A percentile compares a stretch with the other conserved stretches of the same genome.
These are phyloP conservation scores for Dimorphilus gyrociliatus DNA, from an alignment of 2,888 invertebrate genomes.

Conservation along the genomic window DNA sequence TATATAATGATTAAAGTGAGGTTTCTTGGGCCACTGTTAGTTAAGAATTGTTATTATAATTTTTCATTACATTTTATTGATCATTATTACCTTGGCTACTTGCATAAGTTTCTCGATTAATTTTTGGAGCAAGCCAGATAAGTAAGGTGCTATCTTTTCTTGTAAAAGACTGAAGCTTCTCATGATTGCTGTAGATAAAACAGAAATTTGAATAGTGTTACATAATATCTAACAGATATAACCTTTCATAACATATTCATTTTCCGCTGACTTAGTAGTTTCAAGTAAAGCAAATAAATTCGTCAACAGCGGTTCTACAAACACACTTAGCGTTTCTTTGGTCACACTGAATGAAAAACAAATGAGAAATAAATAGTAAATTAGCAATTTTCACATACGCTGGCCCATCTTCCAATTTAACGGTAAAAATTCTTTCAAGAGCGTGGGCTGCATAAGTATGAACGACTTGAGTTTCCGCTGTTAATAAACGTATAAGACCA, in stretches of 20 bases:
- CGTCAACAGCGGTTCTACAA: slow-evolving; percentile 47
- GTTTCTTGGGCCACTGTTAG: slow-evolving; percentile 67
- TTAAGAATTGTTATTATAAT: background rate
- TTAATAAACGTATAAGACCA: slow-evolving; percentile 57
- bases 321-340: slow-evolving; percentile 17
- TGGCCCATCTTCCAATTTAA: too few species aligned
- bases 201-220: slow-evolving; percentile 3
- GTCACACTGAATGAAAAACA: slow-evolving; percentile 16
- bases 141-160: slow-evolving; percentile 58
- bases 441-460: slow-evolving; percentile 87
- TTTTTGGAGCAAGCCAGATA: slow-evolving; percentile 63
- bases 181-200: slow-evolving; percentile 57
- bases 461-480: slow-evolving; percentile 63
- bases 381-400: too few species aligned
- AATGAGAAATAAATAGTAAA: background rate
- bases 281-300: slow-evolving; percentile 61
- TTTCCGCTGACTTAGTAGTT: slow-evolving; percentile 59
- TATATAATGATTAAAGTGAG: slow-evolving; percentile 93
- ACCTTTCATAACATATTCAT: slow-evolving; percentile 95
- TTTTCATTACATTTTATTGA: too few species aligned
- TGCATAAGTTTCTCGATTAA: slow-evolving; percentile 62
- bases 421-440: slow-evolving; percentile 61
- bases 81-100: slow-evolving; percentile 52
- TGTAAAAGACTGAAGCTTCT: slow-evolving; percentile 65
- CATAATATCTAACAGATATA: slow-evolving; percentile 7